A percentile compares a stretch with the other conserved stretches of the same genome.
Evolutionary conservation across 2,113 vertebrate species (phyloP).

Genomic region (Campylomormyrus tamandua): DNA sequence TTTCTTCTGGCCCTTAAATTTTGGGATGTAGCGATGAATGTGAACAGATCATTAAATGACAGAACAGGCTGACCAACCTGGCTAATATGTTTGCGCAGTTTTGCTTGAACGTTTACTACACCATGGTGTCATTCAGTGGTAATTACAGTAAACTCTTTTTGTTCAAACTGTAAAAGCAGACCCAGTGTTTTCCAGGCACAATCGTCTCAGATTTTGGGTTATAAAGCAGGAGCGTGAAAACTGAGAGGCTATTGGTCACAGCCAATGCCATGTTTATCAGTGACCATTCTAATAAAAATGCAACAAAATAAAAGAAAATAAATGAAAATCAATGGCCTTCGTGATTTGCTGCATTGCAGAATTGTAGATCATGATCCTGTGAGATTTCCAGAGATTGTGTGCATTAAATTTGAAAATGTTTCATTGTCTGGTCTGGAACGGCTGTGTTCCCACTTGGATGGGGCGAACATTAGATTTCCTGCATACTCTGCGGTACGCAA

Average conservation of each 20-base stretch:
- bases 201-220: neutral
- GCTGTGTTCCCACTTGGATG: neutral
- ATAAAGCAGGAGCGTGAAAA: neutral
- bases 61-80: neutral
- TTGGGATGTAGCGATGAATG: neutral
- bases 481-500: neutral
- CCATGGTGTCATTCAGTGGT: neutral
- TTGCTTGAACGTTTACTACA: neutral
- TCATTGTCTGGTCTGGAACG: neutral
- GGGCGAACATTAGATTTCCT: neutral
- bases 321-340: neutral
- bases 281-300: too few species aligned
- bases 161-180: neutral
- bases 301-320: too few species aligned
- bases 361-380: neutral
- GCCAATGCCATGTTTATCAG: too few species aligned
- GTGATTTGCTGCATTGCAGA: neutral
- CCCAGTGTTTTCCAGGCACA: neutral
- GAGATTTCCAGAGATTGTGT: neutral
- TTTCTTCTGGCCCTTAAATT: neutral
- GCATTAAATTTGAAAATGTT: neutral
- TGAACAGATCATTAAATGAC: neutral
- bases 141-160: neutral
- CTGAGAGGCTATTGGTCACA: neutral
- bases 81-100: neutral